Conservation (phyloP, 2,888 invertebrate genomes). For the Andrena fulva region DNA sequence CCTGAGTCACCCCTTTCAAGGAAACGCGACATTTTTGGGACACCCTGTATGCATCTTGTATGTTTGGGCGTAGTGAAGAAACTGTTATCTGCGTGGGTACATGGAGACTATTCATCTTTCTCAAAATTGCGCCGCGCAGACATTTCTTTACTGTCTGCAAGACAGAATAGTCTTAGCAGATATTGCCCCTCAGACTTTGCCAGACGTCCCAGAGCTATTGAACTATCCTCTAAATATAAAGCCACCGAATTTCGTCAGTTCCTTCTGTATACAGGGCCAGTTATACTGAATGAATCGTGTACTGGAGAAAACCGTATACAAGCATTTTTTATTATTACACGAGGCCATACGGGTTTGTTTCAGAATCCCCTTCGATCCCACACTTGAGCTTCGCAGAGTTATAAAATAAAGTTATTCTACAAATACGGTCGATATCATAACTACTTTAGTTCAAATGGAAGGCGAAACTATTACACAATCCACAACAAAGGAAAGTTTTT, state of each 20-base stretch:
- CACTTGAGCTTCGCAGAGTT: no score
- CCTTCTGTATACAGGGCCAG: slow-evolving; percentile 3
- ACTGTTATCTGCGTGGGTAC: slow-evolving; percentile 11
- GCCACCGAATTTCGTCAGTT: slow-evolving; percentile 1
- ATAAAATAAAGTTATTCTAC: no score
- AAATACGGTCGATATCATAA: no score
- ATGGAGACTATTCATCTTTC: background rate
- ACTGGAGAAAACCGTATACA: background rate
- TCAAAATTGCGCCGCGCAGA: background rate
- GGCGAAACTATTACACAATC: no score
- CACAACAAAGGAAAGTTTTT: no score
- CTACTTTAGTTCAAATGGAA: no score
- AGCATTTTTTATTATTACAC: background rate
- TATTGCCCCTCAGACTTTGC: slow-evolving; percentile 4
- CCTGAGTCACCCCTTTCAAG: no score
- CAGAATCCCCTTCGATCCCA: no score
- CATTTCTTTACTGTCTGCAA: no score
- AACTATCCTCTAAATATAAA: background rate
- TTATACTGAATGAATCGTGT: background rate
- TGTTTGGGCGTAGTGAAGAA: slow-evolving; percentile 10
- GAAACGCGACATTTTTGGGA: no score
- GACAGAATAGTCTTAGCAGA: no score
- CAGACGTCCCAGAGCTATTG: background rate
- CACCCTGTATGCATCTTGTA: slow-evolving; percentile 24
- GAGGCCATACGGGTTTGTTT: no score